Base-by-base conservation (phyloP, 2,888 invertebrate species). In the Pollenia angustigena region DNA sequence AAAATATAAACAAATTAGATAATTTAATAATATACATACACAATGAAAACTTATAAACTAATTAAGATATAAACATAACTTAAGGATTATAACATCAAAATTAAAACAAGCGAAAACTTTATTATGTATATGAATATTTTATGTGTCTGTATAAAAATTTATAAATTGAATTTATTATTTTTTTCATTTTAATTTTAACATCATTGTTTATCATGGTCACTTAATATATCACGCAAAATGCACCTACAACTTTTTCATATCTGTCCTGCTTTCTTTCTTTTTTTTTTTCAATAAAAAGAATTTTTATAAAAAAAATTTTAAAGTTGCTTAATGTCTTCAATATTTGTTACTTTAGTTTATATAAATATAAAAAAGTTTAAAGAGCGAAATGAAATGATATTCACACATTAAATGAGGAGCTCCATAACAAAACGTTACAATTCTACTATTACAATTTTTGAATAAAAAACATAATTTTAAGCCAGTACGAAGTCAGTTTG, bases 211-310 rank as follows among this genome's bases (percentile, higher is more conserved):
- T 79, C 86, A 88, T 88, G 85, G 83, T 89, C 88, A 89, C 88
- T 85, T 85, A 86, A 87, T 85, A 86, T 88, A 88, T 89, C 88
- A 89, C 89, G 81, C 87, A 85, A 88, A 85, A 87, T 87, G 85
- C 87, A 85, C 81, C 78, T 81, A 62, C 60, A 42, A 64, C 54
- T 6, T 42, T 54, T 62, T 56, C 2, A 76, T 32, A 66, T 66
- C 58, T 71, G 71, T 32, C 48, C 74, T 74, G 12, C 56, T 78
- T 66, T 71, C 32, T 40, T 32, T 32, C 56, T 78, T 66, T 71
- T 52, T n/a, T n/a, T n/a, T 40, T 23, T 23, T 23, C 23, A 46
- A 58, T 14, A 52, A 72, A 66, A 58, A 64, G 42, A 72, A 62
- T 71, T 23, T 32, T 68, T 8, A n/a, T 54, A 71, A 48, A 48